Evolutionary conservation across 2,888 invertebrate species (phyloP).

Genomic region (Spodoptera picta): DNA sequence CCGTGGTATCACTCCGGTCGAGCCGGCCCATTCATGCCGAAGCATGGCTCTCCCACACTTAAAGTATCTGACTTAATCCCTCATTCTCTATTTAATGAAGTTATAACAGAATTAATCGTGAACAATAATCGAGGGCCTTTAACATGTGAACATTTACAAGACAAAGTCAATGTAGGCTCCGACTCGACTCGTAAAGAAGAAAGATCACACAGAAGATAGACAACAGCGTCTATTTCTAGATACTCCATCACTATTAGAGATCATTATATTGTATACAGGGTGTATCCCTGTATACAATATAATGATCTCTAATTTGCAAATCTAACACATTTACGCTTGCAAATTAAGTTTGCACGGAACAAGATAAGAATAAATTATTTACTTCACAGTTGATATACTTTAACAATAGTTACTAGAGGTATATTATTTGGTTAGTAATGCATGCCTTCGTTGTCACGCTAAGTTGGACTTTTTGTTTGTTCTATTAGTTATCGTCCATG

Average conservation of each 20-base stretch:
- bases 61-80: too few relatives aligned
- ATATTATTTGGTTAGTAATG: constrained; percentile 6
- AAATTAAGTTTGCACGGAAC: constrained; percentile 27
- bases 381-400: constrained; percentile 33
- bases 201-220: neutral
- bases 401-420: constrained; percentile 13
- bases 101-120: too few relatives aligned
- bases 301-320: constrained; percentile 23
- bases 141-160: too few relatives aligned
- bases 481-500: too few relatives aligned
- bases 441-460: neutral
- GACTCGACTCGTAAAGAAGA: neutral
- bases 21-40: too few relatives aligned
- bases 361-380: constrained; percentile 35
- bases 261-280: too few relatives aligned
- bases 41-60: too few relatives aligned
- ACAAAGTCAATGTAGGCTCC: too few relatives aligned
- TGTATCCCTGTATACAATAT: constrained; percentile 37
- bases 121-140: too few relatives aligned
- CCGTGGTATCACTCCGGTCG: too few relatives aligned
- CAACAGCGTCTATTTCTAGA: neutral
- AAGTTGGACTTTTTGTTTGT: neutral
- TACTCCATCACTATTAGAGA: constrained; percentile 3
- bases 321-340: constrained; percentile 29
- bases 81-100: too few relatives aligned